phyloP scores from a whole-genome alignment of 1,140 invertebrate species.

The Eriocheir sinensis region DNA sequence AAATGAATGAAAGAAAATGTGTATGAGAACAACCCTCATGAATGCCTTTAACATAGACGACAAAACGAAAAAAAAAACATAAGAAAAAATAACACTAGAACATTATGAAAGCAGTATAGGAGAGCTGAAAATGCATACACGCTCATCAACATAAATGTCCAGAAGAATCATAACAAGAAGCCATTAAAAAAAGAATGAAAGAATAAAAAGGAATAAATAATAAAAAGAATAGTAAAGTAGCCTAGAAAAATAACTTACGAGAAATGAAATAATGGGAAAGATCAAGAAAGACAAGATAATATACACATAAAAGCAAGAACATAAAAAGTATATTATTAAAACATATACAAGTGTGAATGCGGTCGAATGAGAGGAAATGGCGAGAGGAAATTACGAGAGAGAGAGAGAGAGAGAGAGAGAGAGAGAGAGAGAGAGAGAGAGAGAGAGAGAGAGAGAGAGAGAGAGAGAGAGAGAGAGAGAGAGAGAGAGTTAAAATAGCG shows the following conservation, averaged over 20 bases:
- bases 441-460: conserved; percentile 23
- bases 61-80: too few relatives aligned
- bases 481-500: not conserved
- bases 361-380: not conserved
- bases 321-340: not conserved
- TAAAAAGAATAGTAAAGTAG: not conserved
- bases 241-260: not conserved
- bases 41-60: too few relatives aligned
- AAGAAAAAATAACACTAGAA: not conserved
- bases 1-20: too few relatives aligned
- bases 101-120: not conserved
- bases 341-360: not conserved
- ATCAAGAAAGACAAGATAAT: not conserved
- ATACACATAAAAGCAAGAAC: not conserved
- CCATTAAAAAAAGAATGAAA: not conserved
- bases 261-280: not conserved
- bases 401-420: not conserved
- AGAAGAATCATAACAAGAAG: not conserved
- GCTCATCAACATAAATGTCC: not conserved
- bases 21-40: too few relatives aligned
- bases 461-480: conserved; percentile 50
- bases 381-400: not conserved
- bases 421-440: conserved; percentile 19
- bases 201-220: not conserved
- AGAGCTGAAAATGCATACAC: not conserved